Evolutionary conservation across 2,888 invertebrate species (phyloP).

Genomic region (Drosophila planitibia): DNA sequence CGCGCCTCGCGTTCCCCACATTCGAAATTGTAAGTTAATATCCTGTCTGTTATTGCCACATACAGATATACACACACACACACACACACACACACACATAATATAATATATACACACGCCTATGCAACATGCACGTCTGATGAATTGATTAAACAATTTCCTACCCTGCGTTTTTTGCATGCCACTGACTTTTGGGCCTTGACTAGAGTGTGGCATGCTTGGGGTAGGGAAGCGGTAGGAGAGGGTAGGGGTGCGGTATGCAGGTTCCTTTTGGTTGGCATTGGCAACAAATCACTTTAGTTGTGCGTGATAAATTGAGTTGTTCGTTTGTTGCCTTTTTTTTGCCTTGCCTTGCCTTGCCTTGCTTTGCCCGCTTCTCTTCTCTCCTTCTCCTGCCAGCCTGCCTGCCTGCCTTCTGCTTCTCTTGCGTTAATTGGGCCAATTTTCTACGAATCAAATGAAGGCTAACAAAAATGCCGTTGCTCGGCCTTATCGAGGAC

Average conservation of each 20-base stretch:
- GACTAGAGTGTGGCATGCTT: slow-evolving; percentile 14
- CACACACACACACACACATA: slow-evolving; percentile 25
- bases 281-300: slow-evolving; percentile 82
- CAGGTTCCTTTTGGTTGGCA: slow-evolving; percentile 64
- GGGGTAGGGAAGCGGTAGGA: background rate
- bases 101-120: slow-evolving; percentile 7
- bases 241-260: background rate
- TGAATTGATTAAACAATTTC: slow-evolving; percentile 81
- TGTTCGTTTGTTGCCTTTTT: slow-evolving; percentile 53
- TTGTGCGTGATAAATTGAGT: slow-evolving; percentile 83
- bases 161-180: slow-evolving; percentile 68
- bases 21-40: slow-evolving; percentile 76
- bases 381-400: background rate
- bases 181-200: slow-evolving; percentile 52
- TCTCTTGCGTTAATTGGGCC: slow-evolving; percentile 78
- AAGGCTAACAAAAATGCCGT: slow-evolving; percentile 37
- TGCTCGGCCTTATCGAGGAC: slow-evolving; percentile 4
- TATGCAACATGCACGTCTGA: slow-evolving; percentile 67
- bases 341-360: background rate
- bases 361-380: background rate
- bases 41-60: slow-evolving; percentile 80
- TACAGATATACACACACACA: slow-evolving; percentile 23
- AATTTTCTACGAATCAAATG: slow-evolving; percentile 75
- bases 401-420: slow-evolving; percentile 37
- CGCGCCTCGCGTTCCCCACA: slow-evolving; percentile 36